Conservation (phyloP, 1,140 invertebrate genomes). For the Drosophila kohkoa region DNA sequence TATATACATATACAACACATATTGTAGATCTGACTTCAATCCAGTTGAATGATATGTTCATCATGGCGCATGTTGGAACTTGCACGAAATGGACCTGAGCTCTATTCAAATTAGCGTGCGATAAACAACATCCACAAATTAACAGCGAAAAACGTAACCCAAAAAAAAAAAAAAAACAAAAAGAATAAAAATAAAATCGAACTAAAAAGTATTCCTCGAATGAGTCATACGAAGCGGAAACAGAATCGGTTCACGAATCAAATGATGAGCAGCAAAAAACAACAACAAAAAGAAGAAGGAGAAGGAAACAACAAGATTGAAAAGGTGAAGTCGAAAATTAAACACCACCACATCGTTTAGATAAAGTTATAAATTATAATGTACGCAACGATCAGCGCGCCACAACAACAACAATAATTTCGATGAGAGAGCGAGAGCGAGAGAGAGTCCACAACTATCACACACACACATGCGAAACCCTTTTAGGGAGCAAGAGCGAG, state of each 20-base stretch:
- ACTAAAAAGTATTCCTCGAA: constrained; percentile 34
- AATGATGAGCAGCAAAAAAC: constrained; percentile 49
- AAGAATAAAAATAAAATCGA: constrained; percentile 1
- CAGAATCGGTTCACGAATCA: constrained; percentile 63
- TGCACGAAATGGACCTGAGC: constrained; percentile 38
- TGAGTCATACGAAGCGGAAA: constrained; percentile 80
- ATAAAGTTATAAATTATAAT: constrained; percentile 84
- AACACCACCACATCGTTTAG: constrained; percentile 83
- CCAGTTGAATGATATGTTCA: constrained; percentile 69
- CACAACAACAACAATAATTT: constrained; percentile 45
- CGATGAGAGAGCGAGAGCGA: constrained; percentile 50
- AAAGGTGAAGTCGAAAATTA: constrained; percentile 83
- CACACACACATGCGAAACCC: constrained; percentile 44
- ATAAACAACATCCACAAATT: constrained; percentile 49
- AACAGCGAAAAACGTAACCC: constrained; percentile 39
- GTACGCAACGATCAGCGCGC: constrained; percentile 67
- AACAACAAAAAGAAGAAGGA: constrained; percentile 45
- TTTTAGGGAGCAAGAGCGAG: constrained; percentile 29
- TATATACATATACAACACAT: no score
- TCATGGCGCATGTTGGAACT: constrained; percentile 42
- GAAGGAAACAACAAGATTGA: constrained; percentile 65
- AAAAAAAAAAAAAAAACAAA: neutral
- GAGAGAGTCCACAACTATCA: constrained; percentile 15
- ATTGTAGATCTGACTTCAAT: constrained; percentile 14
- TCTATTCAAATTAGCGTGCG: constrained; percentile 76